phyloP scores from a whole-genome alignment of 2,888 invertebrate species.

The Platycheirus albimanus region DNA sequence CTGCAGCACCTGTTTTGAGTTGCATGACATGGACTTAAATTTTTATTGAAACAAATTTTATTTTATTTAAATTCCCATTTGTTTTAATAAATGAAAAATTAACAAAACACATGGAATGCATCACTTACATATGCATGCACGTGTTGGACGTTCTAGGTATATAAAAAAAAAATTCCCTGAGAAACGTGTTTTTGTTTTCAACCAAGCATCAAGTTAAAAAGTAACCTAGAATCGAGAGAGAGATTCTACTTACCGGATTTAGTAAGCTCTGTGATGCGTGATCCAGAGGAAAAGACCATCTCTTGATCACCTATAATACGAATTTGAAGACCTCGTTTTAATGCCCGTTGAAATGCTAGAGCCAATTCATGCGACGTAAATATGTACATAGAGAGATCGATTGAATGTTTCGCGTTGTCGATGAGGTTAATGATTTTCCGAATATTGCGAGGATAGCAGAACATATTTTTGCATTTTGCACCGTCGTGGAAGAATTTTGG shows the following conservation, averaged over 20 bases:
- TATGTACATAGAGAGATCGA: slow-evolving; percentile 80
- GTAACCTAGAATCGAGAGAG: not conserved
- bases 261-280: slow-evolving; percentile 36
- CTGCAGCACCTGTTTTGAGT: slow-evolving; percentile 23
- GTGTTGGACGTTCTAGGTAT: slow-evolving; percentile 5
- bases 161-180: not conserved
- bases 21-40: not conserved
- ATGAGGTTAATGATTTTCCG: slow-evolving; percentile 76
- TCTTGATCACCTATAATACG: slow-evolving; percentile 79
- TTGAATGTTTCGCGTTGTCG: slow-evolving; percentile 77
- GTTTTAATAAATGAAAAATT: no score
- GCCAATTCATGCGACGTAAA: slow-evolving; percentile 76
- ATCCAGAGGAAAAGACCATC: slow-evolving; percentile 75
- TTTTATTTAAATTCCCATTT: no score
- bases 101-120: not conserved
- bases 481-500: slow-evolving; percentile 25
- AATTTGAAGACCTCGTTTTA: slow-evolving; percentile 77
- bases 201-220: not conserved
- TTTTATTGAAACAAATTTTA: no score
- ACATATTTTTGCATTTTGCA: slow-evolving; percentile 40
- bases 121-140: slow-evolving; percentile 32
- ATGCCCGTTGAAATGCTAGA: slow-evolving; percentile 76
- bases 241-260: slow-evolving; percentile 51
- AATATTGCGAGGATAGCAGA: slow-evolving; percentile 70
- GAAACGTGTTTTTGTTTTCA: not conserved